Evolutionary conservation across 2,113 vertebrate species (phyloP).

Genomic region (Uria aalge): DNA sequence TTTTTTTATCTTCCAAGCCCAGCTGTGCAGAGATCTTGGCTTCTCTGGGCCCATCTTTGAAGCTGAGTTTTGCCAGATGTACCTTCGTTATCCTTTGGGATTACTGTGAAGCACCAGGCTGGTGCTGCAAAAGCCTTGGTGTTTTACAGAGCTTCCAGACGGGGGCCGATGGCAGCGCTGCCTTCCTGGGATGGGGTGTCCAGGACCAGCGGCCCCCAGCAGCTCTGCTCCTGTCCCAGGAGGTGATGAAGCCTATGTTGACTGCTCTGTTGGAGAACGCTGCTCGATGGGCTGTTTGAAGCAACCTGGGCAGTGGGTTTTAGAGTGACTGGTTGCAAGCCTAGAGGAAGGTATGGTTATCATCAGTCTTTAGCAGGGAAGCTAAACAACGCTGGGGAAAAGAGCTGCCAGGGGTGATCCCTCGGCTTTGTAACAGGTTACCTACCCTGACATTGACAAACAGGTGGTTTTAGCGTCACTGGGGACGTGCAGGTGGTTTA

Average conservation of each 20-base stretch:
- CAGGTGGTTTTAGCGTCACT: neutral
- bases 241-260: neutral
- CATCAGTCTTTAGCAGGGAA: neutral
- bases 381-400: neutral
- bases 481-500: neutral
- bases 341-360: neutral
- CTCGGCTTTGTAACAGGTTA: neutral
- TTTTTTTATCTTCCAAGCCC: neutral
- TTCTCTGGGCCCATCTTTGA: neutral
- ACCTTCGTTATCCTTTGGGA: neutral
- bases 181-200: neutral
- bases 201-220: no score
- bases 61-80: neutral
- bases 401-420: neutral
- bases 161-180: neutral
- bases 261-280: neutral
- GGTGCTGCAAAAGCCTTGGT: neutral
- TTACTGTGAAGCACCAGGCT: neutral
- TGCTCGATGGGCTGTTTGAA: rapidly evolving
- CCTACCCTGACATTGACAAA: neutral
- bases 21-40: neutral
- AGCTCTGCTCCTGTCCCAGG: neutral
- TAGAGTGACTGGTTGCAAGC: neutral
- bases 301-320: neutral
- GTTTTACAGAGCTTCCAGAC: neutral